Evolutionary conservation across 1,140 invertebrate species (phyloP).

Genomic region (Pteromalus puparum): DNA sequence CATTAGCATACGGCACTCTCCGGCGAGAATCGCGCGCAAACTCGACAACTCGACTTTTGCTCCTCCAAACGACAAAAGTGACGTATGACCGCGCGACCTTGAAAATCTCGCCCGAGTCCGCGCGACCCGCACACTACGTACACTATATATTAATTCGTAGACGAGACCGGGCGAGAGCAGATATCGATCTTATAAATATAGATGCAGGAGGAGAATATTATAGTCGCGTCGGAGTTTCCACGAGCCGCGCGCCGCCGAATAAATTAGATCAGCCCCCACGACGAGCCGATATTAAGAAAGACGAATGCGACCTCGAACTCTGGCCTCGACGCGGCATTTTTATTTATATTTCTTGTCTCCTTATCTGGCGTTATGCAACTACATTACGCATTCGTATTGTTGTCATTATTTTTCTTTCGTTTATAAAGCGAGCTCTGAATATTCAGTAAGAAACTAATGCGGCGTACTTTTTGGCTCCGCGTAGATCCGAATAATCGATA

Average conservation of each 20-base stretch:
- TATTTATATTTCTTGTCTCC: not conserved
- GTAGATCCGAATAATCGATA: conserved; percentile 40
- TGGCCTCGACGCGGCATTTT: conserved; percentile 51
- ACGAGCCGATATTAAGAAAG: conserved; percentile 63
- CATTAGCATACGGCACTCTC: conserved; percentile 19
- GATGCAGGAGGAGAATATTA: conserved; percentile 60
- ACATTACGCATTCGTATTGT: conserved; percentile 56
- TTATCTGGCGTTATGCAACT: conserved; percentile 56
- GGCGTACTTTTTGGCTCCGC: conserved; percentile 32
- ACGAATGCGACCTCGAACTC: conserved; percentile 56
- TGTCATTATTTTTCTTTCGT: conserved; percentile 14
- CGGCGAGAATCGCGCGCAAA: not conserved
- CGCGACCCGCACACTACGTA: not conserved
- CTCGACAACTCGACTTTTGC: no score
- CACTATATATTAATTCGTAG: conserved; percentile 10
- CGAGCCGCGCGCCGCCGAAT: conserved; percentile 52
- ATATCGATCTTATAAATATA: conserved; percentile 69
- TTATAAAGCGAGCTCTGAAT: conserved; percentile 25
- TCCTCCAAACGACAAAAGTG: not conserved
- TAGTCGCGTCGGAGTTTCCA: conserved; percentile 55
- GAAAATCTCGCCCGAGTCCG: not conserved
- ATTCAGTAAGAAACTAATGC: conserved; percentile 51
- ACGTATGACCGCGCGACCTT: not conserved
- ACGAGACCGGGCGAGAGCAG: conserved; percentile 14
- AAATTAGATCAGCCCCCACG: conserved; percentile 61